Evolutionary conservation across 2,797 vertebrate genomes (phyloP).

Genomic region (Sphaeramia orbicularis): DNA sequence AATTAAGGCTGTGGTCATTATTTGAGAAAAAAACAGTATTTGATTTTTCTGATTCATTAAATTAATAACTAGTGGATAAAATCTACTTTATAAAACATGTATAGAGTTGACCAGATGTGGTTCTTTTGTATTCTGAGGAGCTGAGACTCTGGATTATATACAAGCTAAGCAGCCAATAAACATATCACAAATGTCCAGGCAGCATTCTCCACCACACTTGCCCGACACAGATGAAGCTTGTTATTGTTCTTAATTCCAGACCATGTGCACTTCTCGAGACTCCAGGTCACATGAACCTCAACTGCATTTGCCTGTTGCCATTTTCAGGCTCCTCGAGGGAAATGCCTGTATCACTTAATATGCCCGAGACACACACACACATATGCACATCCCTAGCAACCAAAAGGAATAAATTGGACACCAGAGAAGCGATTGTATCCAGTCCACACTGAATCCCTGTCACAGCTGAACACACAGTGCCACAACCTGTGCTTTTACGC

Average conservation of each 20-base stretch:
- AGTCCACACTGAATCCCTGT: conserved; percentile 59
- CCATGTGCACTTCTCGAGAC: conserved; percentile 69
- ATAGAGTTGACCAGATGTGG: no score
- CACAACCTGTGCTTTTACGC: conserved; percentile 38
- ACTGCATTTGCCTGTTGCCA: conserved; percentile 69
- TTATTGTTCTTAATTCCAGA: conserved; percentile 75
- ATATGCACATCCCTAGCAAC: conserved; percentile 47
- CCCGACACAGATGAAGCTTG: conserved; percentile 38
- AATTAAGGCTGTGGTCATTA: no score
- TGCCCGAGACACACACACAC: conserved; percentile 13
- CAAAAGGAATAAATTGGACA: conserved; percentile 61
- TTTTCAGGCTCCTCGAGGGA: conserved; percentile 70
- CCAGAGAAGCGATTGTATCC: conserved; percentile 67
- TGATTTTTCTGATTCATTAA: neutral
- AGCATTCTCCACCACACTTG: neutral
- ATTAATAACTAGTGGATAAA: neutral
- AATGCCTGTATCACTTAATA: conserved; percentile 52
- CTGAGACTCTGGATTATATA: neutral
- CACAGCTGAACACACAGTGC: conserved; percentile 73
- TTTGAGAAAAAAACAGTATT: no score
- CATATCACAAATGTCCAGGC: conserved; percentile 4
- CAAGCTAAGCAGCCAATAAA: neutral
- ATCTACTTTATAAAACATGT: no score
- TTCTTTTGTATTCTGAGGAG: no score
- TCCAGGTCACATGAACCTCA: conserved; percentile 78